Base-by-base conservation (phyloP, 2,888 invertebrate genomes). In the Neria commutata region DNA sequence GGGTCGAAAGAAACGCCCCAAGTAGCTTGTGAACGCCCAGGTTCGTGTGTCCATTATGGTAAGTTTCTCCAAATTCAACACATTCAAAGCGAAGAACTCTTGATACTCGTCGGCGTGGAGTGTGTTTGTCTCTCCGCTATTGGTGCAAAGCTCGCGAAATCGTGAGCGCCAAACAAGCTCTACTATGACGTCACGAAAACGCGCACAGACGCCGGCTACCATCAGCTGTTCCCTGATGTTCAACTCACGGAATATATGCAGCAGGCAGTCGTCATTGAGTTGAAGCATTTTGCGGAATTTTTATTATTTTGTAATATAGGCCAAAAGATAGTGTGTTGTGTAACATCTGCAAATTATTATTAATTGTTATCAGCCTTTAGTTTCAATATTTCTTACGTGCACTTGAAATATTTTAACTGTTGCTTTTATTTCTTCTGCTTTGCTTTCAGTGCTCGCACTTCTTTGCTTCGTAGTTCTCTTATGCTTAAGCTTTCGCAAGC, bases 221-320 rank as follows among this genome's bases (percentile, higher is more conserved):
- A n/a, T 26, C 1, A 55, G 14, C 40, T 48, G 40, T 40, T 48
- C 48, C 2, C 11, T 23, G 6, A 55, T 24, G 1, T 14, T 1
- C 23, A 55, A 14, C 16, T 26, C 14, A 3, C 10, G 16, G 24
- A 55, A 55, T 16, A 55, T 40, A 24, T 55, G 24, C 16, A 14
- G 25, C 23, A 47, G 21, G 25, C 54, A 55, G 14, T 55, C 54
- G 48, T 47, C 37, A 26, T 55, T 55, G 6, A 55, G 26, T 14
- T 16, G 24, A 10, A 16, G 11, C 54, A 54, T 54, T 21, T 46
- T 25, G 2, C n/a, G n/a, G n/a, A n/a, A n/a, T n/a, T n/a, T n/a
- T n/a, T n/a, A n/a, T n/a, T n/a, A n/a, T n/a, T n/a, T n/a, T n/a
- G n/a, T n/a, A n/a, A n/a, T n/a, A n/a, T n/a, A n/a, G n/a, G n/a